Evolutionary conservation across 2,797 vertebrate genomes (phyloP).

Genomic region (Momotus momota): DNA sequence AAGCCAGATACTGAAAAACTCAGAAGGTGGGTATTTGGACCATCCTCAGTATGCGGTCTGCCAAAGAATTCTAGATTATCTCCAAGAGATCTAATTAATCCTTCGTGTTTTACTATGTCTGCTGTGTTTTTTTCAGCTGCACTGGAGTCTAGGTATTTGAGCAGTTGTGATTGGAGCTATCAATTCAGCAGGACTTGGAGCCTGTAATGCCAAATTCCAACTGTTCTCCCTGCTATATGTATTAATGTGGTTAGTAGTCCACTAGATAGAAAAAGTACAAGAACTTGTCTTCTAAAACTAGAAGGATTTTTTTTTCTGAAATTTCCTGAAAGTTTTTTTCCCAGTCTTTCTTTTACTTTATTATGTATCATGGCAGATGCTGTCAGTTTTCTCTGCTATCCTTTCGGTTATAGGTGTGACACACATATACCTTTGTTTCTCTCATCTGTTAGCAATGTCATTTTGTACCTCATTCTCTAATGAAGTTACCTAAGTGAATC

Average conservation of each 20-base stretch:
- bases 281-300: neutral
- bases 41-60: neutral
- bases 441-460: neutral
- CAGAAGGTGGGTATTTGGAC: neutral
- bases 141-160: neutral
- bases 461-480: neutral
- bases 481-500: neutral
- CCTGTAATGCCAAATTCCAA: neutral
- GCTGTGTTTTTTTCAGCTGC: neutral
- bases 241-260: neutral
- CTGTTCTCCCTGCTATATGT: neutral
- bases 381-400: neutral
- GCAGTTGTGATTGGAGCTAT: neutral
- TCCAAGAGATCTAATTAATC: neutral
- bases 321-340: neutral
- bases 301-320: neutral
- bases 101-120: neutral
- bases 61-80: neutral
- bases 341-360: neutral
- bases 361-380: neutral
- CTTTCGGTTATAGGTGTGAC: neutral
- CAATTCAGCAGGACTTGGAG: neutral
- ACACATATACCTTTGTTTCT: neutral
- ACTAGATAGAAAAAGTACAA: neutral
- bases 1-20: neutral